These are phyloP conservation scores for Philereme transversata DNA, from an alignment of 2,888 invertebrate genomes.

Conservation along the genomic window DNA sequence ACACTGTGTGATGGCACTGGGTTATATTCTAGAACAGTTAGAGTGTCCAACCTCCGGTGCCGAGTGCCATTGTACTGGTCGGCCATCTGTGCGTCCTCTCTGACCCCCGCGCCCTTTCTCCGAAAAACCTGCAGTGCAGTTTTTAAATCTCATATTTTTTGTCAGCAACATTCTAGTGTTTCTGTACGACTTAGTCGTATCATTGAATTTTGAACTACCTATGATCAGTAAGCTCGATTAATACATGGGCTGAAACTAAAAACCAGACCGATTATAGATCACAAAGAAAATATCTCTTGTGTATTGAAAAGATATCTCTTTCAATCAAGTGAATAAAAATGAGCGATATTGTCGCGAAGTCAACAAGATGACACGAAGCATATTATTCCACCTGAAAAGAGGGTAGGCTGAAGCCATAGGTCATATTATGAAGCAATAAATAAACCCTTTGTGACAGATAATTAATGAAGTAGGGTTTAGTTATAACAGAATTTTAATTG, in stretches of 20 bases:
- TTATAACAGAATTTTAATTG: conserved; percentile 64
- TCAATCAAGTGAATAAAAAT: conserved; percentile 6
- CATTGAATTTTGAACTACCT: conserved; percentile 37
- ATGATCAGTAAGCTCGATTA: conserved; percentile 31
- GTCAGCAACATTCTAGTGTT: conserved; percentile 62
- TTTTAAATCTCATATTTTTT: conserved; percentile 61
- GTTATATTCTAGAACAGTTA: conserved; percentile 68
- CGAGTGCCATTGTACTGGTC: conserved; percentile 65
- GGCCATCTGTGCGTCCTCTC: conserved; percentile 65
- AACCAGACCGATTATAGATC: conserved; percentile 1
- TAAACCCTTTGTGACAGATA: conserved; percentile 50
- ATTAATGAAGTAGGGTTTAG: conserved; percentile 57
- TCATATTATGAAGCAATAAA: conserved; percentile 52
- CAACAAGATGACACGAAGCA: conserved; percentile 20
- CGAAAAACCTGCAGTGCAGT: conserved; percentile 51
- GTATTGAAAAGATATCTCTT: conserved; percentile 1
- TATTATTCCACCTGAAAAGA: conserved; percentile 26
- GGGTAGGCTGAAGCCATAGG: conserved; percentile 27
- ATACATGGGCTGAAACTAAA: conserved; percentile 25
- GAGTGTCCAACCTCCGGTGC: conserved; percentile 58
- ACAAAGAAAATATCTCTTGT: conserved; percentile 2
- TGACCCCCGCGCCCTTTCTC: conserved; percentile 54
- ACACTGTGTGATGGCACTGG: conserved; percentile 65
- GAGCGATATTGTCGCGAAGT: conserved; percentile 10
- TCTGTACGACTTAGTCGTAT: conserved; percentile 56